These are phyloP conservation scores for Cotesia typhae DNA, from an alignment of 1,140 invertebrate species.

Conservation along the genomic window DNA sequence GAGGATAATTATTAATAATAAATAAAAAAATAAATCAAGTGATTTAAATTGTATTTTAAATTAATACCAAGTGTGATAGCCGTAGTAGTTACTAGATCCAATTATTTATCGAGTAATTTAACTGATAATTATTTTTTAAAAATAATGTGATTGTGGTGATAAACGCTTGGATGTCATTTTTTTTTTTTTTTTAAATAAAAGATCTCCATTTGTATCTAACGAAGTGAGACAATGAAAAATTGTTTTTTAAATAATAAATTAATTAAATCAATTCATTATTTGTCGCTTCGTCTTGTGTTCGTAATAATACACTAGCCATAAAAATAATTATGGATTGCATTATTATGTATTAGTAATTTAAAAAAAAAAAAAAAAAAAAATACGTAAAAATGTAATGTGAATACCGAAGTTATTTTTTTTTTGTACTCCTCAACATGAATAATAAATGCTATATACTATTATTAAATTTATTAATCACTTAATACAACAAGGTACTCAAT, in stretches of 20 bases:
- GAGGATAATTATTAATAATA: not conserved
- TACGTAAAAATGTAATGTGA: not conserved
- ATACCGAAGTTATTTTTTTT: constrained; percentile 19
- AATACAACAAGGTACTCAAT: not conserved
- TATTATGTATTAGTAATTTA: constrained; percentile 10
- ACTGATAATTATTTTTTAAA: not conserved
- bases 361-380: not conserved
- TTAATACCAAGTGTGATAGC: constrained; percentile 5
- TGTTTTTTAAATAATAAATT: too few relatives aligned
- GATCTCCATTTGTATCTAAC: too few relatives aligned
- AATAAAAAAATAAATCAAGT: not conserved
- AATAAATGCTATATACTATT: constrained; percentile 11
- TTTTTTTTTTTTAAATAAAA: too few relatives aligned
- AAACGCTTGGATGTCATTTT: not conserved
- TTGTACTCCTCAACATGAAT: constrained; percentile 26
- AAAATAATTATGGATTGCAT: constrained; percentile 7
- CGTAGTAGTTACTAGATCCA: not conserved
- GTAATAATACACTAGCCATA: not conserved
- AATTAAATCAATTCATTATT: too few relatives aligned
- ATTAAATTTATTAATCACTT: not conserved
- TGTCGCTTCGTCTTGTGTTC: not conserved
- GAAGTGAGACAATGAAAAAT: too few relatives aligned
- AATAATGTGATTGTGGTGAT: not conserved
- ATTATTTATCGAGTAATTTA: not conserved
- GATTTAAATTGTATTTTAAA: constrained; percentile 15